These are phyloP conservation scores for Cryptotis parvus DNA, from an alignment of 2,113 vertebrate species.

Conservation along the genomic window DNA sequence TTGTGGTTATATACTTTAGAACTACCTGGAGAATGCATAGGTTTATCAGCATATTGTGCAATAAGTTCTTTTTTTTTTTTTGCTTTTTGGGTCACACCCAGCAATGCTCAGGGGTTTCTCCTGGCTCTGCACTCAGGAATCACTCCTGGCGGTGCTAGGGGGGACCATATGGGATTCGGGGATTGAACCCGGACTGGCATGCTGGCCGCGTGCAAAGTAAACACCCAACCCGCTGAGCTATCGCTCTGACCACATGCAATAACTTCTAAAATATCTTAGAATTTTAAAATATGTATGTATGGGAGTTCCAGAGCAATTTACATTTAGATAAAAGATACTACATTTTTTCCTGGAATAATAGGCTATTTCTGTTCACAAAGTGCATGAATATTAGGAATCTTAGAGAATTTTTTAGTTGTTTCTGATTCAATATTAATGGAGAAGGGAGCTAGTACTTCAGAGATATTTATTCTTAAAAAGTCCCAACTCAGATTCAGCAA, in stretches of 20 bases:
- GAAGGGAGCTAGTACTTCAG: not conserved
- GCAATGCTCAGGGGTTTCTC: no score
- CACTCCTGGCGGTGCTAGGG: no score
- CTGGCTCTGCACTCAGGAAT: no score
- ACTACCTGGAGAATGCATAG: not conserved
- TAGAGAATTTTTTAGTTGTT: not conserved
- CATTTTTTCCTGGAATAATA: not conserved
- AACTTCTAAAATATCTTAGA: slow-evolving; percentile 15
- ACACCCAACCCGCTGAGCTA: no score
- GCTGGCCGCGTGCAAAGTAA: no score
- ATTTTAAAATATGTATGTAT: not conserved
- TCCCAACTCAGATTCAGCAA: not conserved
- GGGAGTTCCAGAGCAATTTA: slow-evolving; percentile 28
- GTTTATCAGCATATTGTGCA: not conserved
- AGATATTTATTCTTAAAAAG: slow-evolving; percentile 40
- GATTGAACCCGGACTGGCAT: no score
- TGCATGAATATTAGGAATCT: not conserved
- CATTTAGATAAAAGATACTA: not conserved
- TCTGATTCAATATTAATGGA: not conserved
- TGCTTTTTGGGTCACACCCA: no score
- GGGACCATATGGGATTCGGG: no score
- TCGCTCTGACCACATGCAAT: no score
- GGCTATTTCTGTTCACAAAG: not conserved
- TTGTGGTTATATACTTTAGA: slow-evolving; percentile 28
- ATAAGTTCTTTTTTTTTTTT: no score